phyloP scores from a whole-genome alignment of 2,888 invertebrate species.

The Brachypalpus laphriformis region DNA sequence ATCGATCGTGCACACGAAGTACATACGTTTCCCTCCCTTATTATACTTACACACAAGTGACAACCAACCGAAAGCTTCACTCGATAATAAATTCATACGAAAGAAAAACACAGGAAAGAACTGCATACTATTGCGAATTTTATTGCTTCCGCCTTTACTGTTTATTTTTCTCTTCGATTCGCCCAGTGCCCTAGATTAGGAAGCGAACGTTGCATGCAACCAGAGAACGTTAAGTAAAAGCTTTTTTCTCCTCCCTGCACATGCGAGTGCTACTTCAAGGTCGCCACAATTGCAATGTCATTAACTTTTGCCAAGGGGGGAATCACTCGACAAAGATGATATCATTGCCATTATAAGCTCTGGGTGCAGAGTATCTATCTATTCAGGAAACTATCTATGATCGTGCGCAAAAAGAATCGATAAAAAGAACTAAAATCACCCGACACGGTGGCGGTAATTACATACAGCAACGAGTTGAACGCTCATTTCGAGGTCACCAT shows the following conservation, averaged over 20 bases:
- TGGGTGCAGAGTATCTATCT: conserved; percentile 27
- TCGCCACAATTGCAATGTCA: conserved; percentile 64
- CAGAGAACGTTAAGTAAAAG: conserved; percentile 2
- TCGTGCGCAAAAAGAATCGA: conserved; percentile 51
- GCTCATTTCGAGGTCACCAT: conserved; percentile 47
- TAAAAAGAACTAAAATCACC: conserved; percentile 20
- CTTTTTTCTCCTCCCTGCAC: conserved; percentile 14
- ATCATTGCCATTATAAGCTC: conserved; percentile 47
- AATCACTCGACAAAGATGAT: conserved; percentile 37
- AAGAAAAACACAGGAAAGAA: neutral
- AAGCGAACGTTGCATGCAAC: neutral
- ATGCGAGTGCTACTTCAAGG: conserved; percentile 45
- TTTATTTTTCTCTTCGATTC: neutral
- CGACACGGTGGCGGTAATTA: neutral
- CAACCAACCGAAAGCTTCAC: neutral
- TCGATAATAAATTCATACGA: neutral
- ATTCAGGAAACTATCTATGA: conserved; percentile 57
- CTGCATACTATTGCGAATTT: neutral
- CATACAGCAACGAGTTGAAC: conserved; percentile 1
- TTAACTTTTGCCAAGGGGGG: conserved; percentile 56
- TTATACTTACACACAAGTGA: neutral
- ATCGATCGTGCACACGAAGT: neutral
- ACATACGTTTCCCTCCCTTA: neutral
- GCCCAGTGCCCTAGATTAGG: conserved; percentile 50
- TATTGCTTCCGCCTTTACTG: conserved; percentile 36